phyloP scores from a whole-genome alignment of 2,888 invertebrate species.

The Drosophila prostipennis region DNA sequence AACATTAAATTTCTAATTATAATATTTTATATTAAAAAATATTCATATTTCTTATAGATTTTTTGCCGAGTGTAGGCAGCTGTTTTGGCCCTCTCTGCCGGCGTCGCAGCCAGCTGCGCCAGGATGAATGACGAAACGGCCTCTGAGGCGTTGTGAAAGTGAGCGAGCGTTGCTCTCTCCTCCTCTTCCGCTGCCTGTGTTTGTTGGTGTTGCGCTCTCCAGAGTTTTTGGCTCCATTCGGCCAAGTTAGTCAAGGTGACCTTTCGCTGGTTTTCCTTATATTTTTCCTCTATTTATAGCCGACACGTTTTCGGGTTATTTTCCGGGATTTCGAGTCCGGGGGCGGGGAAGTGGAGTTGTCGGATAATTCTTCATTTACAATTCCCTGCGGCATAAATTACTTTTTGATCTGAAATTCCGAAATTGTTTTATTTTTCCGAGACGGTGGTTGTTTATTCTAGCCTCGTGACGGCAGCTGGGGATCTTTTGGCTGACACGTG shows the following conservation, averaged over 20 bases:
- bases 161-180: slow-evolving; percentile 38
- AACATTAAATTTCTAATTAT: too few relatives aligned
- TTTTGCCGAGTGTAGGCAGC: slow-evolving; percentile 21
- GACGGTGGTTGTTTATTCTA: slow-evolving; percentile 25
- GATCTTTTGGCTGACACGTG: slow-evolving; percentile 54
- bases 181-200: slow-evolving; percentile 8
- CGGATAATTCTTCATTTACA: slow-evolving; percentile 23
- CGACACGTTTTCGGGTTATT: slow-evolving; percentile 36
- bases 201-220: slow-evolving; percentile 40
- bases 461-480: slow-evolving; percentile 49
- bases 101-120: slow-evolving; percentile 31
- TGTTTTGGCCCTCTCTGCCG: slow-evolving; percentile 28
- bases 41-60: neutral
- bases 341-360: slow-evolving; percentile 5
- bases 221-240: slow-evolving; percentile 53
- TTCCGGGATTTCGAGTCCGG: slow-evolving; percentile 15
- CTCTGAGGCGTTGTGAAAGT: slow-evolving; percentile 64
- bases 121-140: slow-evolving; percentile 79
- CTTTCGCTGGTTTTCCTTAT: slow-evolving; percentile 41
- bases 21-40: too few relatives aligned
- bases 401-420: slow-evolving; percentile 40
- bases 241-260: slow-evolving; percentile 68
- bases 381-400: slow-evolving; percentile 40
- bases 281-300: slow-evolving; percentile 52
- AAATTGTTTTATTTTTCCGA: slow-evolving; percentile 13